Percentiles rank a stretch among this genome's conserved stretches.
Evolutionary conservation across 1,140 invertebrate genomes (phyloP).

Genomic region (Notospermus geniculatus): DNA sequence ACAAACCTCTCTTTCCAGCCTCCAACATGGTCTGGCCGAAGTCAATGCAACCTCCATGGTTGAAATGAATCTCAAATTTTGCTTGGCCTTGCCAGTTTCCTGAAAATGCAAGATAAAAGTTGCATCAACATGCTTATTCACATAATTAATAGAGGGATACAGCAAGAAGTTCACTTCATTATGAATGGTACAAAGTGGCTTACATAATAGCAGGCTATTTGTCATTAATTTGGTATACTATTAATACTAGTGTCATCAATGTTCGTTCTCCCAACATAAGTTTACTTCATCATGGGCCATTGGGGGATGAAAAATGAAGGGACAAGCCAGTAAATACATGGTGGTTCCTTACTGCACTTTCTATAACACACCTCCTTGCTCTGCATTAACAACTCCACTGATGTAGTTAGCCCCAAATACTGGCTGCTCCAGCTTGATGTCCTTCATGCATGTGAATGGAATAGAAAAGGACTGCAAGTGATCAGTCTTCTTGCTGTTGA

Average conservation of each 20-base stretch:
- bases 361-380: constrained; percentile 83
- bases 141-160: no score
- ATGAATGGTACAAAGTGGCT: no score
- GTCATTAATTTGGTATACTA: no score
- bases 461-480: constrained; percentile 90
- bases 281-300: no score
- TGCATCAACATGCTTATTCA: background rate
- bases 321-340: no score
- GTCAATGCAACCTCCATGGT: constrained; percentile 94
- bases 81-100: constrained; percentile 86
- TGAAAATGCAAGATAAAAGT: constrained; percentile 35
- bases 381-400: constrained; percentile 88
- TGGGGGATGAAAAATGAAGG: no score
- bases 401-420: constrained; percentile 97
- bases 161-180: background rate
- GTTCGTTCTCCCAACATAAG: no score
- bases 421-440: constrained; percentile 93
- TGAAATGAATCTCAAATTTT: constrained; percentile 93
- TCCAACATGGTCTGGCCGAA: constrained; percentile 93
- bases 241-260: background rate
- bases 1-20: constrained; percentile 82
- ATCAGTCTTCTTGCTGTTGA: constrained; percentile 66
- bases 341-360: no score
- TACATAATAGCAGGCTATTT: no score
- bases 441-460: constrained; percentile 84